Percentiles rank a stretch among this genome's conserved stretches.
phyloP scores from a whole-genome alignment of 2,113 vertebrate genomes.

The Accipiter virgatus region DNA sequence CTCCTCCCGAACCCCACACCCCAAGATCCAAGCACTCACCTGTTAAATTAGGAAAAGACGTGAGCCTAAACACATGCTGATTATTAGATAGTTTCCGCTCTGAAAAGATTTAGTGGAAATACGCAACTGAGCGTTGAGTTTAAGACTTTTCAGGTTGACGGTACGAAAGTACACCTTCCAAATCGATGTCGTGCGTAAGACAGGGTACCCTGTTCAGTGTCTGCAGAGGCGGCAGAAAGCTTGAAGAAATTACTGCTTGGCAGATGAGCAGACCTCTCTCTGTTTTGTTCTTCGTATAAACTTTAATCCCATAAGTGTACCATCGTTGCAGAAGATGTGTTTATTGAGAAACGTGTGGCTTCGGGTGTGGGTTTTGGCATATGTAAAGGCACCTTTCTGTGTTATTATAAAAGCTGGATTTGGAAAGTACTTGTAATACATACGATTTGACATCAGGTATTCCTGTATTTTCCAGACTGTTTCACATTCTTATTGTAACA shows the following conservation, averaged over 20 bases:
- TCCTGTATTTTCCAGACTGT: background rate
- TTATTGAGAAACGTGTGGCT: constrained; percentile 21
- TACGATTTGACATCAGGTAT: background rate
- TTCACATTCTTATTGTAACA: background rate
- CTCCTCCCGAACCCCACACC: background rate
- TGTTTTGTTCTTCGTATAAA: background rate
- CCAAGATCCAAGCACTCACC: background rate
- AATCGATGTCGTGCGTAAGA: background rate
- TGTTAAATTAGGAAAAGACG: background rate
- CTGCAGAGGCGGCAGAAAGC: background rate
- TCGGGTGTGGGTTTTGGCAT: background rate
- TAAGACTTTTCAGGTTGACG: background rate
- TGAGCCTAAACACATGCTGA: background rate
- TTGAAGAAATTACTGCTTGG: constrained; percentile 28
- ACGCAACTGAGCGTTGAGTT: background rate
- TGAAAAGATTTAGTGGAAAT: background rate
- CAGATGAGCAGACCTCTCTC: background rate
- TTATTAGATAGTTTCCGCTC: background rate
- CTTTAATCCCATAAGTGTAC: background rate
- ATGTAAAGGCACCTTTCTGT: background rate
- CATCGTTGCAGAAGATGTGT: background rate
- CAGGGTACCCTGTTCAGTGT: background rate
- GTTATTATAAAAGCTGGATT: constrained; percentile 9
- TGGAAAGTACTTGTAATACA: background rate
- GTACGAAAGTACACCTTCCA: background rate